Percentiles rank a stretch among this genome's conserved stretches.
phyloP scores from a whole-genome alignment of 2,113 vertebrate genomes.

The Sisor rabdophorus region DNA sequence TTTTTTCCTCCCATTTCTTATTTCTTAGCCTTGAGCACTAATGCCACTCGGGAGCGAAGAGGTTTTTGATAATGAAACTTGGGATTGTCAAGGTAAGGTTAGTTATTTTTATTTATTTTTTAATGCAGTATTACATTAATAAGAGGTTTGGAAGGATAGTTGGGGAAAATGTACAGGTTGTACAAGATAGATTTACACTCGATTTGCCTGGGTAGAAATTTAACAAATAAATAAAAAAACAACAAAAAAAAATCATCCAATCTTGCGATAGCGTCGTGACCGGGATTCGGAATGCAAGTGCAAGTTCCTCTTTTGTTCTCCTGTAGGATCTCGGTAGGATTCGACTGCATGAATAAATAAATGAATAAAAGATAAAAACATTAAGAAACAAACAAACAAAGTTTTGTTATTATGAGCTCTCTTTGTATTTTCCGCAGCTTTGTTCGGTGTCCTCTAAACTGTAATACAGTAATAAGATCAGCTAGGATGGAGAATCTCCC shows the following conservation, averaged over 20 bases:
- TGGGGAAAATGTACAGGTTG: not conserved
- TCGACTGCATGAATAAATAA: not conserved
- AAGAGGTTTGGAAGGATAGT: not conserved
- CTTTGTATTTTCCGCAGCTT: not conserved
- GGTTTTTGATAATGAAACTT: constrained; percentile 19
- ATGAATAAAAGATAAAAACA: constrained; percentile 13
- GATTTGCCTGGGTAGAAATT: not conserved
- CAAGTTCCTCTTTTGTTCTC: not conserved
- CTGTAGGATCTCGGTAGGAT: not conserved
- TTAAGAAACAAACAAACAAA: not conserved
- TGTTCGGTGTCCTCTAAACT: not conserved
- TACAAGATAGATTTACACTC: not conserved
- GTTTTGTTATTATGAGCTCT: not conserved
- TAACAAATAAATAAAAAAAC: not conserved
- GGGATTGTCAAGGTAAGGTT: not conserved
- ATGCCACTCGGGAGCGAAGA: constrained; percentile 21
- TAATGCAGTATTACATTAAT: not conserved
- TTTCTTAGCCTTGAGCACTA: constrained; percentile 39
- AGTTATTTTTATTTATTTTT: not conserved
- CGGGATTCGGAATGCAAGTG: not conserved
- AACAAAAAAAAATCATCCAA: not conserved
- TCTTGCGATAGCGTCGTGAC: not conserved
- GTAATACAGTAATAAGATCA: not conserved
- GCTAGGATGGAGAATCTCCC: not conserved
- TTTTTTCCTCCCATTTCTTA: constrained; percentile 24